A percentile compares a stretch with the other conserved stretches of the same genome.
Evolutionary conservation across 2,113 vertebrate genomes (phyloP).

Genomic region (Oxygymnocypris stewartii): DNA sequence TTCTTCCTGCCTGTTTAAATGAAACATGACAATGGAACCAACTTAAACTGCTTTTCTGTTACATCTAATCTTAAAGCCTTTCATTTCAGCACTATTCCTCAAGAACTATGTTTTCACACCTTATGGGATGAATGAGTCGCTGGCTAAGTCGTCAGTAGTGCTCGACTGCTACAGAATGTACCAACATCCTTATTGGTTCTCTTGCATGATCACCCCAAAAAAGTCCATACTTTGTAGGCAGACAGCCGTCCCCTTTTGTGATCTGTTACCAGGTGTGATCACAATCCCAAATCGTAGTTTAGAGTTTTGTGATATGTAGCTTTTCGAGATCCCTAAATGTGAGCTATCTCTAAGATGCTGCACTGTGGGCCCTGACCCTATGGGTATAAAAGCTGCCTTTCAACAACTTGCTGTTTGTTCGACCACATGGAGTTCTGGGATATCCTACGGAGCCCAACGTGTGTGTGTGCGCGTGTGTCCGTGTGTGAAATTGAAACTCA

Average conservation of each 20-base stretch:
- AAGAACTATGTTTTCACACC: slow-evolving; percentile 1
- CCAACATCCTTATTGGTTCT: slow-evolving; percentile 42
- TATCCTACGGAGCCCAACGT: slow-evolving; percentile 12
- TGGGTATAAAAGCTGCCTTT: slow-evolving; percentile 55
- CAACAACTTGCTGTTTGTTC: slow-evolving; percentile 47
- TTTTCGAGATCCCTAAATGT: slow-evolving; percentile 44
- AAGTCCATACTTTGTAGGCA: slow-evolving; percentile 49
- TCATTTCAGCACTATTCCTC: slow-evolving; percentile 62
- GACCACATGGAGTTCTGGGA: slow-evolving; percentile 40
- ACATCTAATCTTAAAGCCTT: slow-evolving; percentile 5
- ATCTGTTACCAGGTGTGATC: slow-evolving; percentile 3
- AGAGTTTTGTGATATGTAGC: slow-evolving; percentile 20
- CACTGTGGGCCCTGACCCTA: slow-evolving; percentile 46
- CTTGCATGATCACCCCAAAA: slow-evolving; percentile 63
- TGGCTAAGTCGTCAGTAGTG: slow-evolving; percentile 61
- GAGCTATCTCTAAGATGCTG: slow-evolving; percentile 49
- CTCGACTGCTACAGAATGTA: slow-evolving; percentile 3
- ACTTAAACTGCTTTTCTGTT: slow-evolving; percentile 51
- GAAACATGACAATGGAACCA: slow-evolving; percentile 42
- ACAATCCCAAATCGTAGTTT: slow-evolving; percentile 30
- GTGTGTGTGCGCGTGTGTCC: slow-evolving; percentile 49
- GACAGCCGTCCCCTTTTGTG: neutral
- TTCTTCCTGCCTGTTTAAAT: slow-evolving; percentile 49
- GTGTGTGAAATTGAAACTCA: neutral
- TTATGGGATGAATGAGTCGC: slow-evolving; percentile 59